Percentiles rank a stretch among this genome's conserved stretches.
Evolutionary conservation across 1,140 invertebrate genomes (phyloP).

Genomic region (Drosophila tristis): DNA sequence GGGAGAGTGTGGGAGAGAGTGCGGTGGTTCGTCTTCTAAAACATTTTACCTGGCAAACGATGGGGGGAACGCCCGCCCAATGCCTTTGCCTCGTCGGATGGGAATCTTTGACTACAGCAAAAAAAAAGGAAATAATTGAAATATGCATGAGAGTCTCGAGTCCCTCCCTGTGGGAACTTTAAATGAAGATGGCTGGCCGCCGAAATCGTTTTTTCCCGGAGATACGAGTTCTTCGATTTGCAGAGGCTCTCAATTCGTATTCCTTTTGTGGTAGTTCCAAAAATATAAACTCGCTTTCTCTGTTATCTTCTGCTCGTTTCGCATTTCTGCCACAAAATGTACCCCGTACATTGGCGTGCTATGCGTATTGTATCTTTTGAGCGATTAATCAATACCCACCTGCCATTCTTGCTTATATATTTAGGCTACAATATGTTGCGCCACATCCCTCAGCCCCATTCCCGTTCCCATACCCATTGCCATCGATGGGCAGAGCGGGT

Average conservation of each 20-base stretch:
- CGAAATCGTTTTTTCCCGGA: background rate
- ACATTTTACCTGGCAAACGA: conserved; percentile 33
- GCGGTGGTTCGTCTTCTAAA: conserved; percentile 29
- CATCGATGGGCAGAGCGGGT: conserved; percentile 14
- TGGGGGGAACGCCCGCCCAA: background rate
- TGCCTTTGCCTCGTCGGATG: background rate
- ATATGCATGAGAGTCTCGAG: conserved; percentile 35
- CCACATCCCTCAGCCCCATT: background rate
- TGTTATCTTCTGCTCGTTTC: background rate
- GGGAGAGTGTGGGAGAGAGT: background rate
- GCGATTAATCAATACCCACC: conserved; percentile 58
- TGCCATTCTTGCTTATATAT: conserved; percentile 47
- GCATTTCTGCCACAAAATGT: conserved; percentile 24
- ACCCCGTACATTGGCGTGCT: background rate
- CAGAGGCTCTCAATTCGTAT: too few relatives aligned
- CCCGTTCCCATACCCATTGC: background rate
- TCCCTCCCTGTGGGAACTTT: conserved; percentile 7
- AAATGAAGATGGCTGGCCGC: conserved; percentile 4
- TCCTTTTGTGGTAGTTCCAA: too few relatives aligned
- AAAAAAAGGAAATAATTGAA: conserved; percentile 38
- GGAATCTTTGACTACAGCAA: conserved; percentile 21
- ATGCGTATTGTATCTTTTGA: conserved; percentile 26
- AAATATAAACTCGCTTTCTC: too few relatives aligned
- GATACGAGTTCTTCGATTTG: background rate
- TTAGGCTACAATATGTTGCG: conserved; percentile 34